Percentiles rank a stretch among this genome's conserved stretches.
These are phyloP conservation scores for Chaetogeoica ovagalla DNA, from an alignment of 2,888 invertebrate species.

Conservation along the genomic window DNA sequence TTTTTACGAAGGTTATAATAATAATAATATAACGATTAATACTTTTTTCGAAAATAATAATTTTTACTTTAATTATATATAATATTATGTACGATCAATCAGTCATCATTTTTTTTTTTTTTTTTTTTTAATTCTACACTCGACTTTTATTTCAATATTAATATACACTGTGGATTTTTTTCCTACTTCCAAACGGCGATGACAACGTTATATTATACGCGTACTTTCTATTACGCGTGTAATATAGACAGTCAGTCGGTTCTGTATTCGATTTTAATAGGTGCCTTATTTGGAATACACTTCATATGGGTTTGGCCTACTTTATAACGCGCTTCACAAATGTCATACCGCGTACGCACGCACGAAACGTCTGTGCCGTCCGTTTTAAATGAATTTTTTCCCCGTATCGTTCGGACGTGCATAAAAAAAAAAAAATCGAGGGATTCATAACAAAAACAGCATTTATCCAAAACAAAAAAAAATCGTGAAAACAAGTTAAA, in stretches of 20 bases:
- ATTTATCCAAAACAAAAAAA: no score
- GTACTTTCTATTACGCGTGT: conserved; percentile 41
- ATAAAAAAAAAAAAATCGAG: no score
- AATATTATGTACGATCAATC: neutral
- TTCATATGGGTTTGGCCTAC: conserved; percentile 53
- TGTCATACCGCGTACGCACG: neutral
- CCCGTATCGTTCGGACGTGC: no score
- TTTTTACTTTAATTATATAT: conserved; percentile 1
- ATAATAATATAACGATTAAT: neutral
- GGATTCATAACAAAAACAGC: no score
- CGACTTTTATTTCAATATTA: conserved; percentile 4
- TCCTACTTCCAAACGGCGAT: neutral
- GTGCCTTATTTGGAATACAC: conserved; percentile 50
- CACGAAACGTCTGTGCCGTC: neutral
- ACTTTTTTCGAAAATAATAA: neutral
- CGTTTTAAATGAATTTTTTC: neutral
- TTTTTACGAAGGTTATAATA: conserved; percentile 1
- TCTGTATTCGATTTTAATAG: conserved; percentile 50
- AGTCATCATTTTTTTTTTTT: neutral
- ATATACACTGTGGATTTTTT: conserved; percentile 29
- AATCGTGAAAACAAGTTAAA: no score
- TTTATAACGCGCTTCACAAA: conserved; percentile 29
- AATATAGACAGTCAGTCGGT: neutral
- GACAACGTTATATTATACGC: conserved; percentile 1
- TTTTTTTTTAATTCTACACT: neutral